Conservation (phyloP, 2,113 vertebrate species). For the Philantomba maxwellii region DNA sequence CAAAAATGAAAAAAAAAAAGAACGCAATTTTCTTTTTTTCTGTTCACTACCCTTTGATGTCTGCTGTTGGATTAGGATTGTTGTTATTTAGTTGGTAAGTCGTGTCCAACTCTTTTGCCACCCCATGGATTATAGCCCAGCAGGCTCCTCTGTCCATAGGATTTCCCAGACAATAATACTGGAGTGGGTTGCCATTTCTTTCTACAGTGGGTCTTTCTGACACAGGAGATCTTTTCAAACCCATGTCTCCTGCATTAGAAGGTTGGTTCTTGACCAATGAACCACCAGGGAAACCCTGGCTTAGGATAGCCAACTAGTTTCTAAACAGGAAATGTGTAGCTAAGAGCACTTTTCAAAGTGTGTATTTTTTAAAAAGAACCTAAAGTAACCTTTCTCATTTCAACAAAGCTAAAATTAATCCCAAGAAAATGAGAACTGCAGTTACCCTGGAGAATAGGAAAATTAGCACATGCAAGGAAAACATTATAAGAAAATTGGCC, state of each 20-base stretch:
- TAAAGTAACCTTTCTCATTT: background rate
- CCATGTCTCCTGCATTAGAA: background rate
- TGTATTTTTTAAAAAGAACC: background rate
- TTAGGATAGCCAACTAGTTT: background rate
- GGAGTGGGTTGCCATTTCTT: background rate
- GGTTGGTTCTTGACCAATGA: background rate
- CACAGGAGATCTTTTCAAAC: background rate
- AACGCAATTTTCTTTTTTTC: background rate
- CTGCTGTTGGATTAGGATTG: background rate
- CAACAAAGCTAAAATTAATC: conserved; percentile 23
- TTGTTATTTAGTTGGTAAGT: background rate
- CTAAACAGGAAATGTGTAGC: background rate
- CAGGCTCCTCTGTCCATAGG: background rate
- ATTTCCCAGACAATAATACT: background rate
- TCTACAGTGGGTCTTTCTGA: background rate
- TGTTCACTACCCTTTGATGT: background rate
- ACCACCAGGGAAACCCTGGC: background rate
- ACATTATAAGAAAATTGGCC: conserved; percentile 11
- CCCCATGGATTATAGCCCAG: background rate
- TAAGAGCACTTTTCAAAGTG: conserved; percentile 14
- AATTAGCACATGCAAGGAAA: conserved; percentile 20
- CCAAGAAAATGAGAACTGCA: conserved; percentile 31
- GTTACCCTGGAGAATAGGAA: background rate
- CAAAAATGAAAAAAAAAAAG: background rate
- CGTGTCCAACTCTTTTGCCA: background rate